Conservation (phyloP, 2,888 invertebrate genomes). For the Listrodromus nycthemerus region DNA sequence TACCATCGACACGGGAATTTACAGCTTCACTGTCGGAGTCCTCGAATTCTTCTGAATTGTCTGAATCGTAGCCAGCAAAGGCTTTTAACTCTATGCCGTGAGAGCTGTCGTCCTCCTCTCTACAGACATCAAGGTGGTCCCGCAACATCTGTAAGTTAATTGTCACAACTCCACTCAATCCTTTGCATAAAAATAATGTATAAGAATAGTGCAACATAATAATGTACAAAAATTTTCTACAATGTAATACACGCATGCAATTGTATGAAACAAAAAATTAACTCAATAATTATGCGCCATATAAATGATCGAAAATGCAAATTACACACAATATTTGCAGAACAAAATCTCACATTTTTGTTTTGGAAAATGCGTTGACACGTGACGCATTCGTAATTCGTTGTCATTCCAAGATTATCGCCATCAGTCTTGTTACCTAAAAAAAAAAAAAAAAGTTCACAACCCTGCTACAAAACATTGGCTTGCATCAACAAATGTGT, state of each 20-base stretch:
- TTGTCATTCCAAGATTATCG: conserved; percentile 77
- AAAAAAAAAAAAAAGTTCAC: not conserved
- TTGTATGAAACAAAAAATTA: not conserved
- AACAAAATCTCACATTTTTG: conserved; percentile 75
- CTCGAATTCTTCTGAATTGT: conserved; percentile 75
- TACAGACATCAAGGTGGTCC: conserved; percentile 81
- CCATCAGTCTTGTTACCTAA: conserved; percentile 41
- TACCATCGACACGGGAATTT: conserved; percentile 3
- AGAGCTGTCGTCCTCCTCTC: conserved; percentile 81
- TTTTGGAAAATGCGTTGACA: conserved; percentile 81
- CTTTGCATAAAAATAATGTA: not conserved
- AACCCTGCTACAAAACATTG: not conserved
- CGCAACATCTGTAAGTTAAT: conserved; percentile 76
- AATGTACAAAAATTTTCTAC: too few relatives aligned
- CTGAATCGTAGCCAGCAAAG: conserved; percentile 77
- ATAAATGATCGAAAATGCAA: too few relatives aligned
- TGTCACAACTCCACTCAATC: not conserved
- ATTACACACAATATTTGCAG: not conserved
- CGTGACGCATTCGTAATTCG: conserved; percentile 81
- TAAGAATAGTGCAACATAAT: too few relatives aligned
- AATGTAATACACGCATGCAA: not conserved
- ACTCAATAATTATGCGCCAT: not conserved
- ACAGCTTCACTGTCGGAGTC: conserved; percentile 52
- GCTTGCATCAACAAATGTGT: not conserved
- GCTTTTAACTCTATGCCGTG: conserved; percentile 78